Evolutionary conservation across 1,140 invertebrate species (phyloP), one percentile per base, ranked within the genome.

Genomic region (Elymnias hypermnestra): DNA sequence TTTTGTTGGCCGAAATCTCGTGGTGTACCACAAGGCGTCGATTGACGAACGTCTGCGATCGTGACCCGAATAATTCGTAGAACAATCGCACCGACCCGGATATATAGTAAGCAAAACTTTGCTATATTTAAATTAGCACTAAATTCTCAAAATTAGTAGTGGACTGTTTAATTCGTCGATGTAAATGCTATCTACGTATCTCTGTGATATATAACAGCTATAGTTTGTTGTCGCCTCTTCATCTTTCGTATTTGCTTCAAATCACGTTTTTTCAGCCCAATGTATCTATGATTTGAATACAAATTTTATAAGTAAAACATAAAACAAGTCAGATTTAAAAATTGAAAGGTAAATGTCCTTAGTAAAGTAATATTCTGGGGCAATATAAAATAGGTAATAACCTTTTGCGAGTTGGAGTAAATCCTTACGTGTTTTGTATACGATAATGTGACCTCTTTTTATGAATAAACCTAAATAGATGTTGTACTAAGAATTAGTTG

Each of bases 21-120:
- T 21, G 33, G 50, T 63, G 59, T 72, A 56, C 50, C 58, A 70
- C 51, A 68, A 81, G 72, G 74, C 72, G 74, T 71, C 74, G 61
- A 81, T 73, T 56, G 53, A 64, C 23, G 54, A 52, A 60, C 61
- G 57, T 46, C 46, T 12, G 13, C 9, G 39, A 25, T 39, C 72
- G 76, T 78, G 74, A 60, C 12, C n/a, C 3, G 76, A 69, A 77
- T 76, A 35, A 31, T 25, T 9, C 9, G 26, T 26, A 49, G 49
- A 63, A 67, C 70, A 68, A 58, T 61, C 35, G 47, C 31, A 51
- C 65, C 56, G 57, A 58, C 67, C 67, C 64, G 67, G 70, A 71
- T 48, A 39, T 50, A 26, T 1, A 26, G 23, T 26, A 3, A 26
- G 23, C 26, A 29, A 9, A 7, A 29, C 7, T 6, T 29, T 9